Base-by-base conservation (phyloP, 2,113 vertebrate genomes). In the Erythrocercus mccallii region DNA sequence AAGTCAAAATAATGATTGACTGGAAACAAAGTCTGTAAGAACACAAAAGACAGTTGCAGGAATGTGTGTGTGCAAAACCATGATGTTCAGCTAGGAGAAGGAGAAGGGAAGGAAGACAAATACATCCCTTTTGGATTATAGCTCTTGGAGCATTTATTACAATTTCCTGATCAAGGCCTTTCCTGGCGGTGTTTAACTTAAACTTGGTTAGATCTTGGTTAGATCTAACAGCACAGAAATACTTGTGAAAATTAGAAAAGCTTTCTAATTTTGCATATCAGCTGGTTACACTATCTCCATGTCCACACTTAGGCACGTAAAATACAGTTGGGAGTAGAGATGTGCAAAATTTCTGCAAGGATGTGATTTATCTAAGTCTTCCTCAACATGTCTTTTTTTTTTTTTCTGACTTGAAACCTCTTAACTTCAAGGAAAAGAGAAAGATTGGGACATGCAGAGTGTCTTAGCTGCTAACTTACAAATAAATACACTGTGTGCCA, bases 1-100 rank as follows among this genome's bases (percentile, higher is more conserved):
- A 31, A 66, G 25, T 90, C 44, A 54, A 47, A 92, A 53, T 53
- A 80, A 72, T 81, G 23, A 48, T 10, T 73, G 37, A 31, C 58
- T 22, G 37, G 51, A 68, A 66, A 30, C 47, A 44, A 92, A 85
- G n/a, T 90, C 23, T 5, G 0, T 60, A 80, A 47, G 19, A 44
- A 31, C 48, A 37, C 37, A 69, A 82, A 62, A 33, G 40, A 56
- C 31, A 65, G 44, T 6, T 15, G 24, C 62, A 68, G 45, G 37
- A 69, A 53, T 22, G 2, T 64, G 19, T n/a, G 13, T 0, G 0
- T 40, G 15, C 25, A 33, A 73, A 61, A 38, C 4, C 15, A 27
- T 53, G 42, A 28, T 40, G 22, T 68, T 80, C 54, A 82, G 0
- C 38, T 69, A 22, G 12, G 30, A 78, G 51, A 31, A 64, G 37